Conservation (phyloP, 2,888 invertebrate genomes). For the Oeneis ivallda region DNA sequence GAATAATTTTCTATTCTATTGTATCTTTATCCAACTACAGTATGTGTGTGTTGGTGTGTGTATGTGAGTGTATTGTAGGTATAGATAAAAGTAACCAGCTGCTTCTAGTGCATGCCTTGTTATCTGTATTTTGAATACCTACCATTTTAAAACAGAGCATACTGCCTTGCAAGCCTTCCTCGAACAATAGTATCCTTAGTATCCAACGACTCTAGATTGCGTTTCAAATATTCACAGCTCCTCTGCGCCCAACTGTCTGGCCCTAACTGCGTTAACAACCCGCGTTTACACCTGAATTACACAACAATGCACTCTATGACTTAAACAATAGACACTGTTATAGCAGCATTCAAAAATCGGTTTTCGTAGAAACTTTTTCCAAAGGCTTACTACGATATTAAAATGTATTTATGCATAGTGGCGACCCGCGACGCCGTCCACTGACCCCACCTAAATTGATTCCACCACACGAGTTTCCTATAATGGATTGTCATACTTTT, state of each 20-base stretch:
- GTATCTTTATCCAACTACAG: too few species aligned
- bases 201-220: slow-evolving; percentile 73
- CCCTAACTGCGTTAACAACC: slow-evolving; percentile 55
- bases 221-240: slow-evolving; percentile 78
- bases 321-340: slow-evolving; percentile 7
- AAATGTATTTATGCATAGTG: slow-evolving; percentile 69
- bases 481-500: slow-evolving; percentile 49
- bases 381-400: slow-evolving; percentile 51
- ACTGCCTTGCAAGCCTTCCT: slow-evolving; percentile 40
- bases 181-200: slow-evolving; percentile 75
- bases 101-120: too few species aligned
- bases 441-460: slow-evolving; percentile 65
- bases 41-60: too few species aligned
- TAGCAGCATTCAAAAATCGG: slow-evolving; percentile 35
- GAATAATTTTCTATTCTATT: too few species aligned
- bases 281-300: slow-evolving; percentile 16
- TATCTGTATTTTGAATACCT: too few species aligned
- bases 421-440: slow-evolving; percentile 54
- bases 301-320: slow-evolving; percentile 29
- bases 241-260: slow-evolving; percentile 73
- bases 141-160: slow-evolving; percentile 67
- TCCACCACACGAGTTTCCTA: slow-evolving; percentile 47
- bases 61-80: too few species aligned
- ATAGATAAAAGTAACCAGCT: too few species aligned
- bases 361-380: slow-evolving; percentile 46